A percentile compares a stretch with the other conserved stretches of the same genome.
Evolutionary conservation across 2,888 invertebrate species (phyloP).

Genomic region (Meganola albula): DNA sequence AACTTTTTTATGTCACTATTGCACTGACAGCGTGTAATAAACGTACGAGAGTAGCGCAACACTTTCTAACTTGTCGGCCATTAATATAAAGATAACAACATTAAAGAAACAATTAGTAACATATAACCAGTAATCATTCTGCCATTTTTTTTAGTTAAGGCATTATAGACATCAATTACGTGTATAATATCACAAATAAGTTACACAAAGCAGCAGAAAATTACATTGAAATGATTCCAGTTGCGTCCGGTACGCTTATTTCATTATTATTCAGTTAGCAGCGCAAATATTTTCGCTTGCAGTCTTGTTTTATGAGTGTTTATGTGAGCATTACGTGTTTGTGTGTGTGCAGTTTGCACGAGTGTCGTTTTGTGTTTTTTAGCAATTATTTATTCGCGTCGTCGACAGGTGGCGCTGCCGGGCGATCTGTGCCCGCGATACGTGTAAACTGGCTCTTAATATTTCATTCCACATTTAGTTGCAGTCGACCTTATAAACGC

Average conservation of each 20-base stretch:
- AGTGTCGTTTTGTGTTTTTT: constrained; percentile 31
- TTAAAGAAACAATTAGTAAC: constrained; percentile 8
- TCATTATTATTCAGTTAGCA: constrained; percentile 57
- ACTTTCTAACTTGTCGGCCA: constrained; percentile 15
- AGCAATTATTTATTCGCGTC: constrained; percentile 55
- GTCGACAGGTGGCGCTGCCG: constrained; percentile 63
- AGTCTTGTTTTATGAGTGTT: constrained; percentile 31
- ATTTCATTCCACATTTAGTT: constrained; percentile 54
- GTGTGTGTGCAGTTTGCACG: constrained; percentile 32
- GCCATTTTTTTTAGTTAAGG: constrained; percentile 14
- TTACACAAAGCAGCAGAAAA: constrained; percentile 27
- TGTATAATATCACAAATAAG: constrained; percentile 19
- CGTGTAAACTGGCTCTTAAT: constrained; percentile 59
- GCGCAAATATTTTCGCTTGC: constrained; percentile 48
- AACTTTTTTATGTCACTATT: too few species aligned
- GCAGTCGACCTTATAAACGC: constrained; percentile 37
- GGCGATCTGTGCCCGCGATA: constrained; percentile 51
- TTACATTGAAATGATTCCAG: constrained; percentile 33
- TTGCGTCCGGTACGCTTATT: constrained; percentile 35
- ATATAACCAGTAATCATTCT: constrained; percentile 10
- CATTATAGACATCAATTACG: constrained; percentile 20
- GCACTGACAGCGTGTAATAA: too few species aligned
- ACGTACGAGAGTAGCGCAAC: too few species aligned
- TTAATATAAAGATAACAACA: constrained; percentile 2
- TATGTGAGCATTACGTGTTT: constrained; percentile 19